These are phyloP conservation scores for Hypercompe scribonia DNA, from an alignment of 2,888 invertebrate species.

Conservation along the genomic window DNA sequence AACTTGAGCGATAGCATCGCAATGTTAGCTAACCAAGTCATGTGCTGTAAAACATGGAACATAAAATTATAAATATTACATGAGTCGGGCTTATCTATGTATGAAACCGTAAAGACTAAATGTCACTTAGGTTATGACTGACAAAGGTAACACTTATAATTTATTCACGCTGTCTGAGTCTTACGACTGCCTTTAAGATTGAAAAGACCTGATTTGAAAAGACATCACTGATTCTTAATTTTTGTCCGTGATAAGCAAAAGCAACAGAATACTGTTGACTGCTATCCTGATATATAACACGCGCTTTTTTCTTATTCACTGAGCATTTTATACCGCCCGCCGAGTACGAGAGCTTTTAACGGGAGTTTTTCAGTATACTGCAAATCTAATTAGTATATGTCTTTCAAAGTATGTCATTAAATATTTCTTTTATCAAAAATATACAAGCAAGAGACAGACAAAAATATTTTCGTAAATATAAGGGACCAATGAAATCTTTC, in stretches of 20 bases:
- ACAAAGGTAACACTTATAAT: neutral
- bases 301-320: neutral
- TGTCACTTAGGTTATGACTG: neutral
- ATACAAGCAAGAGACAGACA: no score
- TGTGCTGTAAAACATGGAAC: neutral
- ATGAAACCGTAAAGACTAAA: neutral
- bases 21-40: slow-evolving; percentile 1
- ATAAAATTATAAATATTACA: neutral
- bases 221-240: neutral
- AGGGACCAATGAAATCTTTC: neutral
- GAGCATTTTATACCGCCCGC: no score
- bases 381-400: neutral
- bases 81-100: neutral
- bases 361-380: neutral
- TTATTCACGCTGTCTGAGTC: neutral
- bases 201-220: neutral
- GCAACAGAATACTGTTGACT: neutral
- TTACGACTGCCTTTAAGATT: neutral
- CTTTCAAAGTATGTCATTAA: neutral
- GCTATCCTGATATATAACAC: neutral
- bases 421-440: neutral
- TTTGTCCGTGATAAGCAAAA: neutral
- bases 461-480: neutral
- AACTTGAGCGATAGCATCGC: slow-evolving; percentile 38
- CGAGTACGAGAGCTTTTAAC: neutral